Base-by-base conservation (phyloP, 2,113 vertebrate species). In the Hymenochirus boettgeri region DNA sequence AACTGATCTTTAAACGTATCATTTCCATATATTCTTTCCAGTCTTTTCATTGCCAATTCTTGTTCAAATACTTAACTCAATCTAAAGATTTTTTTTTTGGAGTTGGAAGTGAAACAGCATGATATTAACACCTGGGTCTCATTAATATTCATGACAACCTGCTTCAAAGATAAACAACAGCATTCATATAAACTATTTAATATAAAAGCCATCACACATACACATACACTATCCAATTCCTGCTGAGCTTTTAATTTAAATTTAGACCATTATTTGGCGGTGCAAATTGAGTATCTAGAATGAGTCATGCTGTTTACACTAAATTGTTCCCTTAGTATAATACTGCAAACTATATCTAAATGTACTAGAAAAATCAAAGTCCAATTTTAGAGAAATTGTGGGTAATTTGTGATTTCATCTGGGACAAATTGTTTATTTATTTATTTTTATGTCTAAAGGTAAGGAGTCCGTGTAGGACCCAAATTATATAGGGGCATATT, bases 111-210 rank as follows among this genome's bases (percentile, higher is more conserved):
- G 69, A 80, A 85, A 71, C 71, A 80, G 79, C 72, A 71, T 77
- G 77, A 79, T 78, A 71, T 84, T 83, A 82, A 83, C 83, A 90
- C 80, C 85, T 88, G 83, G 75, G 75, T 51, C 72, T 87, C 73
- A 86, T 88, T 85, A 88, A 86, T 85, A 88, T 82, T 77, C 64
- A 87, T 78, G 72, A 72, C 80, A 87, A 79, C 77, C 80, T 88
- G 85, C 73, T 87, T 80, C 72, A 73, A 77, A 79, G 73, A 86
- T 74, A 85, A 86, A 80, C 76, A 86, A 80, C 77, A 77, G 77
- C 71, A 87, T 81, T 79, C 76, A 69, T 76, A 75, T 82, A 85
- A 87, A 83, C 71, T 77, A 75, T 80, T 83, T 86, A 80, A 86
- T 84, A 85, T 79, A 85, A 89, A 86, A 85, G 72, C 77, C 76